Base-by-base conservation (phyloP, 2,888 invertebrate genomes). In the Hirtodrosophila histrioides region DNA sequence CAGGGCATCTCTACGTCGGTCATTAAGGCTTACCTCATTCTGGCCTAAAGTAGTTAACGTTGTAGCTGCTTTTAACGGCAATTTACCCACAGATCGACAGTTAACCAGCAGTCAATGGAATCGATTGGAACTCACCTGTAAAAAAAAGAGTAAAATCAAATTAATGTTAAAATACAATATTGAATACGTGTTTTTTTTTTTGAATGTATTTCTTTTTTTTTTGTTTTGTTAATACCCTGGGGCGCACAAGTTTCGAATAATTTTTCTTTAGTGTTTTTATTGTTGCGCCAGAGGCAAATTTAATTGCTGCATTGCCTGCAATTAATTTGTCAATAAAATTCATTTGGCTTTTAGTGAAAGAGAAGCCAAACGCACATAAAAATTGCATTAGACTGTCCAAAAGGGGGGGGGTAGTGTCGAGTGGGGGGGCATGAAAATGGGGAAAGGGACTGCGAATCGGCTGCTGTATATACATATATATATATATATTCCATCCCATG, bases 261-360 rank as follows among this genome's bases (percentile, higher is more conserved):
- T n/a, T 49, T 3, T 63, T 36, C 8, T 6, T n/a, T 5, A 11
- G 4, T 36, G 6, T n/a, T 31, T 6, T 39, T 24, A 7, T 37
- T 44, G 8, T 39, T 48, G 72, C 45, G 66, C 33, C 66, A 62
- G 48, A 65, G 57, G 73, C 66, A 81, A 81, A 81, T 87, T 81
- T 85, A 87, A 81, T 81, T 85, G 82, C 81, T 44, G 70, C 81
- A 87, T 89, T 83, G 78, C 83, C 76, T 69, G 87, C 90, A 89
- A 90, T 90, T 89, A 90, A 90, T 89, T 82, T 90, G 90, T 90
- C 90, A 90, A 90, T 90, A 90, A 86, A 89, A 90, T 83, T 82
- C 90, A 89, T 90, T 90, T 61, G 85, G 81, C 82, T 86, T 82
- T 87, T 87, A 85, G 75, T 66, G 73, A 71, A 58, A 67, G 81